Evolutionary conservation across 2,797 vertebrate species (phyloP).

Genomic region (Phaenicophaeus curvirostris): DNA sequence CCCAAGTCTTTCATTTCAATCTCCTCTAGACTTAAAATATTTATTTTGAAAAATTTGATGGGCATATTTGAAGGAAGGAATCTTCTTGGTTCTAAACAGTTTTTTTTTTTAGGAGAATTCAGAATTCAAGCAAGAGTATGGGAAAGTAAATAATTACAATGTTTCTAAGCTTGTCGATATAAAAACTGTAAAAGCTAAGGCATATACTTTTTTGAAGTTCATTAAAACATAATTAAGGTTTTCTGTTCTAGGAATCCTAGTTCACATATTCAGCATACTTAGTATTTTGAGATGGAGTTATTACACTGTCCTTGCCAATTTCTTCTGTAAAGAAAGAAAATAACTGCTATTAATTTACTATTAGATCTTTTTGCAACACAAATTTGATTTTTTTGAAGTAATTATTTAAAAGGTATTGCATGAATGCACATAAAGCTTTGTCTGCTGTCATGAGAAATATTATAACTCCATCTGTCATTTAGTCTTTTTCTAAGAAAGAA

Average conservation of each 20-base stretch:
- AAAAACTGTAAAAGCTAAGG: not conserved
- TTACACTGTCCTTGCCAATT: not conserved
- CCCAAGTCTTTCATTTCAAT: not conserved
- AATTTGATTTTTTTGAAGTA: not conserved
- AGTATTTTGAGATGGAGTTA: not conserved
- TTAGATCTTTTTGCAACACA: not conserved
- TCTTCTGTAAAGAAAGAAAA: not conserved
- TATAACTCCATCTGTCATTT: constrained; percentile 45
- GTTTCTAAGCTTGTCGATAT: not conserved
- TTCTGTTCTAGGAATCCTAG: not conserved
- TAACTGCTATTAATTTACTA: not conserved
- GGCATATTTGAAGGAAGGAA: not conserved
- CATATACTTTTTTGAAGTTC: fast-evolving
- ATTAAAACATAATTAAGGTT: not conserved
- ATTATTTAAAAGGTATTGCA: not conserved
- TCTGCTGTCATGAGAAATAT: constrained; percentile 14
- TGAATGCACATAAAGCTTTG: not conserved
- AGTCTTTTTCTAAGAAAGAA: not conserved
- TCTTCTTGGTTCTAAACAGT: not conserved
- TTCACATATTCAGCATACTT: not conserved
- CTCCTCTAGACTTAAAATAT: not conserved
- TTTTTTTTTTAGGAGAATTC: not conserved
- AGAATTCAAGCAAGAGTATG: not conserved
- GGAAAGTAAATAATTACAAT: not conserved
- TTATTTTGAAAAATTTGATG: not conserved